Conservation (phyloP, 2,888 invertebrate species). For the Ptilodon capucinus region DNA sequence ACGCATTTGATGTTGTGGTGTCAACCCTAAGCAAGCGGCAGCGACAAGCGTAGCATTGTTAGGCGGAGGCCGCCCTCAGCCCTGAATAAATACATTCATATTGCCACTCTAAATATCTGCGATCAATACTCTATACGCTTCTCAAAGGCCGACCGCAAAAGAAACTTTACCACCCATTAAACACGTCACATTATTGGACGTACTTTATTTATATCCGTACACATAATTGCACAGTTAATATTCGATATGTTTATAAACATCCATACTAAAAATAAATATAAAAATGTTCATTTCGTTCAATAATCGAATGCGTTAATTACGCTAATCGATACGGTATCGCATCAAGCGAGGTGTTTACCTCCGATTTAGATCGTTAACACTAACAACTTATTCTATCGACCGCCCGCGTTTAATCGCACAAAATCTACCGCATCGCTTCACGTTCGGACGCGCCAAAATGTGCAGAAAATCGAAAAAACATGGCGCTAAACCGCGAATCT, state of each 20-base stretch:
- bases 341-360: slow-evolving; percentile 49
- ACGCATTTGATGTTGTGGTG: background rate
- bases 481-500: slow-evolving; percentile 81
- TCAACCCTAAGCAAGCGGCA: slow-evolving; percentile 59
- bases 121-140: slow-evolving; percentile 56
- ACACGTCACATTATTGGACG: slow-evolving; percentile 32
- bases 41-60: slow-evolving; percentile 82
- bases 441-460: slow-evolving; percentile 70
- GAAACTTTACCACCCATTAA: slow-evolving; percentile 41
- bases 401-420: slow-evolving; percentile 73
- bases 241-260: background rate
- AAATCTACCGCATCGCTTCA: slow-evolving; percentile 71
- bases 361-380: slow-evolving; percentile 69
- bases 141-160: slow-evolving; percentile 48
- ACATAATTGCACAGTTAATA: background rate
- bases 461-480: slow-evolving; percentile 81
- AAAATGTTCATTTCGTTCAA: slow-evolving; percentile 5
- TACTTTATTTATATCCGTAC: slow-evolving; percentile 21
- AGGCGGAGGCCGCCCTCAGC: slow-evolving; percentile 73
- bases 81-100: slow-evolving; percentile 83
- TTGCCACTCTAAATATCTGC: slow-evolving; percentile 80
- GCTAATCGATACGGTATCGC: slow-evolving; percentile 34
- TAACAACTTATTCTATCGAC: slow-evolving; percentile 78
- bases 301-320: slow-evolving; percentile 8
- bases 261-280: slow-evolving; percentile 5